A percentile compares a stretch with the other conserved stretches of the same genome.
Evolutionary conservation across 2,113 vertebrate species (phyloP).

Genomic region (Megaptera novaeangliae): DNA sequence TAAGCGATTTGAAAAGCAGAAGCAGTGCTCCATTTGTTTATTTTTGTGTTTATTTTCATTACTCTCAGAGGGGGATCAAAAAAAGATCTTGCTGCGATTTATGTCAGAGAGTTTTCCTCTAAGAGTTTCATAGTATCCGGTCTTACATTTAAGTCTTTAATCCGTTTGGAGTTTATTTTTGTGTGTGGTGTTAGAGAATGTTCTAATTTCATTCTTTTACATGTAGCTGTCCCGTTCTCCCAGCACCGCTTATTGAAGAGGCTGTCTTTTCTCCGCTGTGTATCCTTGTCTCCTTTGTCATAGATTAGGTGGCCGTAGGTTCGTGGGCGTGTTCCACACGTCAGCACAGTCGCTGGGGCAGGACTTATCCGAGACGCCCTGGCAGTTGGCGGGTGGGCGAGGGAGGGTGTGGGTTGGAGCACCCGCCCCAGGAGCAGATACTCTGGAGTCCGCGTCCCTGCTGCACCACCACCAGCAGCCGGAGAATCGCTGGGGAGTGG

Average conservation of each 20-base stretch:
- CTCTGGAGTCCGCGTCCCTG: fast-evolving
- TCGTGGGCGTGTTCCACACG: not conserved
- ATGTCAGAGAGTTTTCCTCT: not conserved
- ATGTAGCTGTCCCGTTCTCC: not conserved
- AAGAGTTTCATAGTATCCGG: not conserved
- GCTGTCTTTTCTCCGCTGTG: not conserved
- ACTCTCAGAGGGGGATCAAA: not conserved
- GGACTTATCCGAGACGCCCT: not conserved
- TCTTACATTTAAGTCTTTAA: not conserved
- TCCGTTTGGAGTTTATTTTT: not conserved
- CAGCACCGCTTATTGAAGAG: not conserved
- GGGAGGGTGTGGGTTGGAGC: fast-evolving
- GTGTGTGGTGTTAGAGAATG: not conserved
- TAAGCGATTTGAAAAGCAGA: not conserved
- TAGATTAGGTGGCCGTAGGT: not conserved
- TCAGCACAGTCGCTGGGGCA: fast-evolving
- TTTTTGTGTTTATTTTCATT: not conserved
- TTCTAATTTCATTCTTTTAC: not conserved
- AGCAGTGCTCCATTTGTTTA: not conserved
- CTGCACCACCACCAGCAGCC: fast-evolving
- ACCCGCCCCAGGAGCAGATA: not conserved
- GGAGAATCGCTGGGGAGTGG: fast-evolving
- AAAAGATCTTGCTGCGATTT: not conserved
- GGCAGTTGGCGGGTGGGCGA: too few relatives aligned
- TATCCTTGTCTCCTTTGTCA: not conserved